Evolutionary conservation across 2,113 vertebrate species (phyloP), one percentile per base, ranked within the genome.

Genomic region (Polypterus bichir): DNA sequence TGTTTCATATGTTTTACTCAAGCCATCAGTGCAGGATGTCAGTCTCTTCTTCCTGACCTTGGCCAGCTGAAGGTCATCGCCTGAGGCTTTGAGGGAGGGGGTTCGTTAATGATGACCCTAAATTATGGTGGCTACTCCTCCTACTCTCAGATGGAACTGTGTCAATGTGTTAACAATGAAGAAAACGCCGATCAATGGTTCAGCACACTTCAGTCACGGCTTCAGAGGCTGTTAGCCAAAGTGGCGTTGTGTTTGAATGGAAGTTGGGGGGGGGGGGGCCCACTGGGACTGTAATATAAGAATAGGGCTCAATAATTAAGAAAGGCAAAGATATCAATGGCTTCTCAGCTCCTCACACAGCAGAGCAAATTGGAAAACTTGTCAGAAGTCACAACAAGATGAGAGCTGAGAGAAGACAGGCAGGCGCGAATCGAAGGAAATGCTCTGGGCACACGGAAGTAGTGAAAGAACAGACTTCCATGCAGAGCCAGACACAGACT

Each of bases 341-440:
- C 79, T 86, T 88, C 86, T 84, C 78, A 75, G 82, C 78, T 91
- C 82, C 88, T 89, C 81, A 89, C 88, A 81, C 86, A 82, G 82
- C 74, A 80, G 75, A 91, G 86, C 89, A 94, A 94, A 94, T 94
- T 94, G 91, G 88, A 91, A 87, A 81, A 83, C 86, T 88, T 92
- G 88, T 90, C 86, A 87, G 80, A 82, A 91, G 87, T 89, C 87
- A 91, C 86, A 92, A 90, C 88, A 91, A 65, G 60, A 72, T 78
- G 77, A 74, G 74, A 75, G 73, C 82, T 74, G 60, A 8, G 72
- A 77, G 79, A 73, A 67, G 73, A 69, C 72, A 77, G 71, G 64
- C 71, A 73, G 74, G 63, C 71, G 66, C 68, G 74, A 74, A 69
- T 75, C 76, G 69, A 48, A 73, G 68, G 68, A 72, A 77, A 79